These are phyloP conservation scores for Melitaea cinxia DNA, from an alignment of 1,140 invertebrate genomes.

Conservation along the genomic window DNA sequence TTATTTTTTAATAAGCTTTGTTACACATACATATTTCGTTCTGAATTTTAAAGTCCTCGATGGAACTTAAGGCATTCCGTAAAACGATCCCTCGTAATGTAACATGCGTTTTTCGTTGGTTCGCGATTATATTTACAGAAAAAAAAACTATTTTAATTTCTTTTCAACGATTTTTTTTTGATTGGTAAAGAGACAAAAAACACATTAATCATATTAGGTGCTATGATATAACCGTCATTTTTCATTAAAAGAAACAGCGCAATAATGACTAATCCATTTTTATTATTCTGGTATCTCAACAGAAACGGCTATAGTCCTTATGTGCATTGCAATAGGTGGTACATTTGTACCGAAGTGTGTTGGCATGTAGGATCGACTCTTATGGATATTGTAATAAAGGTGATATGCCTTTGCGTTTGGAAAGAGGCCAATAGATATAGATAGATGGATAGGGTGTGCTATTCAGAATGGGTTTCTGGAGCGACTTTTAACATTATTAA, in stretches of 20 bases:
- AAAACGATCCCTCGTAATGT: not conserved
- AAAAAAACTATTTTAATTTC: not conserved
- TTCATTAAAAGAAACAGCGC: not conserved
- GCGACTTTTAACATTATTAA: slow-evolving; percentile 18
- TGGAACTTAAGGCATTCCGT: not conserved
- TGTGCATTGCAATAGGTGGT: not conserved
- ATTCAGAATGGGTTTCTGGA: slow-evolving; percentile 11
- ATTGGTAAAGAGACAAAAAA: not conserved
- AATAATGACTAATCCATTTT: not conserved
- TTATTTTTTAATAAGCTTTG: no score
- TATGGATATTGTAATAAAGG: not conserved
- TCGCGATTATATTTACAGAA: not conserved
- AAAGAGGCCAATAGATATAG: slow-evolving; percentile 14
- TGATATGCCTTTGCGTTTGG: not conserved
- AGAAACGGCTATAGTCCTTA: not conserved
- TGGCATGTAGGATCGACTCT: not conserved
- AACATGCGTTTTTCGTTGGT: not conserved
- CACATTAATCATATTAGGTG: not conserved
- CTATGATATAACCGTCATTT: not conserved
- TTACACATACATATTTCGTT: no score
- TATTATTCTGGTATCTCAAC: not conserved
- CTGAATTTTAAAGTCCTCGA: not conserved
- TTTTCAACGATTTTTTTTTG: not conserved
- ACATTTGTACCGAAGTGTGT: not conserved
- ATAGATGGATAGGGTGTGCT: slow-evolving; percentile 1